These are phyloP conservation scores for Aramus guarauna DNA, from an alignment of 2,113 vertebrate genomes.

Conservation along the genomic window DNA sequence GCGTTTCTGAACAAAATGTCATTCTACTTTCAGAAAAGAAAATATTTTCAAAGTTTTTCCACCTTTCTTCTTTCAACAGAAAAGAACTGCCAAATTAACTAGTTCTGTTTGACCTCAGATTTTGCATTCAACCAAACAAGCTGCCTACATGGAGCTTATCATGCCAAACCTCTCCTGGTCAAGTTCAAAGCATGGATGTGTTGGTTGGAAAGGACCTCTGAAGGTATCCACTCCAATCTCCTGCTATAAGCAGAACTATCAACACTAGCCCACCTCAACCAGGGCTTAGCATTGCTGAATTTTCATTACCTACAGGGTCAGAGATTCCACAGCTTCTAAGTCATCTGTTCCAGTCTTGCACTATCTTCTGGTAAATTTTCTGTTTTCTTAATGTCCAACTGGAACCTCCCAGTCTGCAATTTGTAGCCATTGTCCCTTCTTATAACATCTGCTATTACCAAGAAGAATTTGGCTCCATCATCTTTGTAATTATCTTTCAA, in stretches of 20 bases:
- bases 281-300: background rate
- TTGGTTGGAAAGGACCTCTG: background rate
- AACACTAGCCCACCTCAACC: background rate
- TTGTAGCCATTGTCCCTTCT: background rate
- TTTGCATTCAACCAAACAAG: background rate
- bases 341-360: background rate
- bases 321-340: background rate
- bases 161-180: background rate
- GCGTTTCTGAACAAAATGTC: background rate
- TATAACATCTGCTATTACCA: background rate
- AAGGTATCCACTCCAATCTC: background rate
- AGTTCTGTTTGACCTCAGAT: background rate
- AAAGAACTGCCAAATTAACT: background rate
- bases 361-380: background rate
- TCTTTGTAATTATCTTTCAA: background rate
- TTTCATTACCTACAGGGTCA: background rate
- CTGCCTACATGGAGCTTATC: fast-evolving
- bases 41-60: background rate
- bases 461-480: background rate
- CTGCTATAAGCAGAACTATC: background rate
- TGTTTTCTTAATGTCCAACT: background rate
- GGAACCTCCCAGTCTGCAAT: background rate
- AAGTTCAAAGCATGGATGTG: background rate
- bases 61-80: background rate
- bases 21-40: background rate